These are phyloP conservation scores for Xylophagus ater DNA, from an alignment of 2,888 invertebrate species.

Conservation along the genomic window DNA sequence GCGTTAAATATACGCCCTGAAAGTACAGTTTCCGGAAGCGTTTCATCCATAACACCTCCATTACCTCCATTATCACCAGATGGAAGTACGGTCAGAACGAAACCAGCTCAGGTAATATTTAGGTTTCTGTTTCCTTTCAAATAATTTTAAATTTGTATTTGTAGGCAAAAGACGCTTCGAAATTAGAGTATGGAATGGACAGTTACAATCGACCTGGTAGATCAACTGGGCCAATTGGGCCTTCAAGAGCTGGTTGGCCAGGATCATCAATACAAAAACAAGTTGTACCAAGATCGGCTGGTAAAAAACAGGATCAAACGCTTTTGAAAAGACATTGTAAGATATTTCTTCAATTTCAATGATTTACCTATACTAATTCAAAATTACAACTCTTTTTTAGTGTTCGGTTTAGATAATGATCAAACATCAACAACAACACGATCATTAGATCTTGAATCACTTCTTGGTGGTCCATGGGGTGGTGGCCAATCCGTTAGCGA, in stretches of 20 bases:
- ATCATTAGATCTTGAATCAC: constrained; percentile 64
- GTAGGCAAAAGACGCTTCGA: constrained; percentile 23
- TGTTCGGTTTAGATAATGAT: constrained; percentile 62
- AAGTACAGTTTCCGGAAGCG: constrained; percentile 54
- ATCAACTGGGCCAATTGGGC: constrained; percentile 27
- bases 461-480: constrained; percentile 52
- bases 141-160: constrained; percentile 2
- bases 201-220: constrained; percentile 38
- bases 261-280: constrained; percentile 21
- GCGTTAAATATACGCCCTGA: constrained; percentile 47
- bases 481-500: constrained; percentile 47
- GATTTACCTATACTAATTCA: constrained; percentile 1
- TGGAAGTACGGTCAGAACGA: constrained; percentile 35
- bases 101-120: constrained; percentile 12
- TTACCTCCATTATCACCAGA: constrained; percentile 65
- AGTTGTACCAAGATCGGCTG: constrained; percentile 12
- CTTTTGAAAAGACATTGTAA: constrained; percentile 22
- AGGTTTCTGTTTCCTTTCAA: background rate
- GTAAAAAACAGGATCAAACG: constrained; percentile 21
- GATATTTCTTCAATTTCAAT: constrained; percentile 1
- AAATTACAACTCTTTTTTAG: constrained; percentile 35
- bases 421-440: constrained; percentile 69
- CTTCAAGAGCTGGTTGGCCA: constrained; percentile 22
- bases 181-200: constrained; percentile 45
- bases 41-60: constrained; percentile 64